Base-by-base conservation (phyloP, 2,888 invertebrate genomes). In the Melinopterus prodromus region DNA sequence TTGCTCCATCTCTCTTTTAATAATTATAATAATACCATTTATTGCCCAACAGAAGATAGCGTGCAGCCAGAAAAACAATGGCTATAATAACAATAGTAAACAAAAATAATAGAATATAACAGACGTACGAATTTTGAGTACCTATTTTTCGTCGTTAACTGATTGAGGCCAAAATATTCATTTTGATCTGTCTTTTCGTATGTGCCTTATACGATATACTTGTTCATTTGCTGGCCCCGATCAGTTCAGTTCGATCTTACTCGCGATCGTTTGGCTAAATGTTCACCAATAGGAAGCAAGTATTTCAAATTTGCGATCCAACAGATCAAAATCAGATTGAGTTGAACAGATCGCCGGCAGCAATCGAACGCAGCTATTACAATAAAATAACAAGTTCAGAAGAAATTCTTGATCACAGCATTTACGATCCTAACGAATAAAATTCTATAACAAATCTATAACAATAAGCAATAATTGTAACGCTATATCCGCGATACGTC, bases 361-460 rank as follows among this genome's bases (percentile, higher is more conserved):
- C 2, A 15, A 35, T 35, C 12, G 16, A 36, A 70, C 74, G 70
- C 53, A 6, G 36, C 69, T 70, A 75, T 76, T 70, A 69, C 70
- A 78, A 78, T 79, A 76, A 77, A 71, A 6, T 79, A 72, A 79
- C n/a, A 79, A 71, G 77, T 72, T 72, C 74, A 37, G 75, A 70
- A 72, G 53, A 38, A 76, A 71, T 77, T 53, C 37, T 74, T 70
- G 71, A 79, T 79, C 79, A 79, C 79, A 77, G 79, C 77, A 77
- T 14, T 77, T 79, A 37, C 69, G 72, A 77, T 77, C 77, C 69
- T 53, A 53, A 53, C 53, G 12, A 1, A 53, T 53, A 53, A 53
- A 53, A 53, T 12, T 26, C 26, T 26, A 26, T 26, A 26, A 26
- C 7, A 53, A 53, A 53, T 53, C 12, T 53, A 53, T 53, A 53